phyloP scores from a whole-genome alignment of 2,797 vertebrate genomes.

The Parauchenoglanis ngamensis region DNA sequence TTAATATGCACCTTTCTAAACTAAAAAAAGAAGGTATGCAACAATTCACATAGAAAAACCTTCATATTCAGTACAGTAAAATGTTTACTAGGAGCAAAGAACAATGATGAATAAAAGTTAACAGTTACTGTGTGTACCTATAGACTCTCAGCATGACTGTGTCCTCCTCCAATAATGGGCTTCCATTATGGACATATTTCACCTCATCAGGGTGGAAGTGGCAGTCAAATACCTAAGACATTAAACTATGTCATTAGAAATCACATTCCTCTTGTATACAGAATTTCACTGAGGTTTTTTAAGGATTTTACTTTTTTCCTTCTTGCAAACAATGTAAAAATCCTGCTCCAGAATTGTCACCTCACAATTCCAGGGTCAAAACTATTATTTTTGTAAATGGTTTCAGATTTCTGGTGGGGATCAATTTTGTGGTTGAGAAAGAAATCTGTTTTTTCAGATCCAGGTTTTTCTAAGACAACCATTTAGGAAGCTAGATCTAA shows the following conservation, averaged over 20 bases:
- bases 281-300: background rate
- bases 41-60: background rate
- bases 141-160: constrained; percentile 70
- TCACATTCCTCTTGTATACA: background rate
- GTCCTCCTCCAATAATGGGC: constrained; percentile 72
- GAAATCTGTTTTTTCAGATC: background rate
- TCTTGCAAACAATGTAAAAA: background rate
- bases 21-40: constrained; percentile 10
- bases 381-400: background rate
- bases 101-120: background rate
- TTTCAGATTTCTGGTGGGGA: background rate
- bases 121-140: constrained; percentile 61
- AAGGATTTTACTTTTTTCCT: background rate
- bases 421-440: background rate
- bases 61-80: background rate
- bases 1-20: background rate
- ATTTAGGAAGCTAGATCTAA: background rate
- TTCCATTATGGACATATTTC: constrained; percentile 70
- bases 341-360: background rate
- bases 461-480: background rate
- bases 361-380: background rate
- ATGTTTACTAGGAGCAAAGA: background rate
- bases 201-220: constrained; percentile 72
- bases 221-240: constrained; percentile 76
- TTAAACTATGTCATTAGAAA: background rate